Evolutionary conservation across 2,113 vertebrate species (phyloP).

Genomic region (Athene noctua): DNA sequence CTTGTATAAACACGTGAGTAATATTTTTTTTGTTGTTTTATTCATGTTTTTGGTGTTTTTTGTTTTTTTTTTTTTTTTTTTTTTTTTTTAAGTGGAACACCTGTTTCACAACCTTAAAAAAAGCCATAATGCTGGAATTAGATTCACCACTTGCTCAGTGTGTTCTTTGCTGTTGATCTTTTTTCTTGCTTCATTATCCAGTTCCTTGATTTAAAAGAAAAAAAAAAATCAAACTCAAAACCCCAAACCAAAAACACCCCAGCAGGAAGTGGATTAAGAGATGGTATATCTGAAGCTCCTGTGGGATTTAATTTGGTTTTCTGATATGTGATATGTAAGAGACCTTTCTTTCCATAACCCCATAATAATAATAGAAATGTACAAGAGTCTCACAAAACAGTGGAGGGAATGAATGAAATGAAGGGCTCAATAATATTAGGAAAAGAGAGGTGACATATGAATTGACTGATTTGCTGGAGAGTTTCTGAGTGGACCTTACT

Average conservation of each 20-base stretch:
- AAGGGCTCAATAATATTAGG: neutral
- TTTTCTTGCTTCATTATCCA: neutral
- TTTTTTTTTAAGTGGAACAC: neutral
- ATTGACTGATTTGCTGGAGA: neutral
- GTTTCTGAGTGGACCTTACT: neutral
- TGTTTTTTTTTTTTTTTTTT: rapidly evolving
- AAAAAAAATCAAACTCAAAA: too few species aligned
- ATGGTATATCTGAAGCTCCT: neutral
- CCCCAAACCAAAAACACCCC: neutral
- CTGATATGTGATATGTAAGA: neutral
- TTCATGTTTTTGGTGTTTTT: too few species aligned
- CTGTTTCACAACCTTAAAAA: neutral
- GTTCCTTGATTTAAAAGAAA: neutral
- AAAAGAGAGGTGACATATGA: neutral
- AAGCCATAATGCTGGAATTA: neutral
- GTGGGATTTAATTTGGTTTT: neutral
- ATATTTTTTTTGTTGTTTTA: neutral
- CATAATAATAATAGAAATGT: neutral
- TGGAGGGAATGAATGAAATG: neutral
- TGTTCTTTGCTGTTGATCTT: neutral
- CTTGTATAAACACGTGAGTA: neutral
- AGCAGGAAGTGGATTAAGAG: neutral
- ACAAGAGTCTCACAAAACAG: neutral
- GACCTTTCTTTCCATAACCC: neutral
- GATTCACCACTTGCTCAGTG: neutral